Conservation (phyloP, 2,113 vertebrate species). For the Cheirogaleus medius region DNA sequence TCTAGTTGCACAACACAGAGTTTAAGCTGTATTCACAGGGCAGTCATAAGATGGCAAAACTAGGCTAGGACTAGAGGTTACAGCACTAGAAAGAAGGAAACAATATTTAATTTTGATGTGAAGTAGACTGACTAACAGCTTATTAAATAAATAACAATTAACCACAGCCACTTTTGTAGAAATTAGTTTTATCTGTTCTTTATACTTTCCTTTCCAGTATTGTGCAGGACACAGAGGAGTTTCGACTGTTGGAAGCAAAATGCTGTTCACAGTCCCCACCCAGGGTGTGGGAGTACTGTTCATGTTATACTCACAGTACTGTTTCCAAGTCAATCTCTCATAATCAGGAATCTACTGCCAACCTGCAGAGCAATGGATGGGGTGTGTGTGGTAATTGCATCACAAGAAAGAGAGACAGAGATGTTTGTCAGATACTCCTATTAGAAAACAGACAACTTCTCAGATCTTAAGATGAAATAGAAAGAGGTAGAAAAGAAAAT, state of each 20-base stretch:
- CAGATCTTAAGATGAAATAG: not conserved
- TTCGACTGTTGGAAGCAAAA: not conserved
- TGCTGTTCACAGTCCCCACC: conserved; percentile 4
- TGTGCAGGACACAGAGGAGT: not conserved
- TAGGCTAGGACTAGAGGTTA: not conserved
- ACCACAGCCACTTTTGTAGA: not conserved
- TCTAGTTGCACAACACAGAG: not conserved
- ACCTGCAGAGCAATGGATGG: not conserved
- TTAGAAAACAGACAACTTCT: conserved; percentile 17
- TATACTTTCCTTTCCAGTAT: not conserved
- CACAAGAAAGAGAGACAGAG: not conserved
- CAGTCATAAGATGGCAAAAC: not conserved
- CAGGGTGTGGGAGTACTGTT: conserved; percentile 52
- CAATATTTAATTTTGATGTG: not conserved
- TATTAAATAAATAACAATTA: conserved; percentile 20
- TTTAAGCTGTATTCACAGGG: not conserved
- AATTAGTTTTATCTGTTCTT: conserved; percentile 17
- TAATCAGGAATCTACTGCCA: conserved; percentile 25
- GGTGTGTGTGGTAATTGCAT: not conserved
- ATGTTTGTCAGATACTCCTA: not conserved
- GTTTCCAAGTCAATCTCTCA: not conserved
- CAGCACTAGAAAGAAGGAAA: not conserved
- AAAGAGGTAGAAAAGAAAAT: not conserved
- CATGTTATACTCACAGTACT: not conserved
- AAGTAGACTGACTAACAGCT: not conserved